Base-by-base conservation (phyloP, 2,797 vertebrate genomes). In the Prionace glauca region DNA sequence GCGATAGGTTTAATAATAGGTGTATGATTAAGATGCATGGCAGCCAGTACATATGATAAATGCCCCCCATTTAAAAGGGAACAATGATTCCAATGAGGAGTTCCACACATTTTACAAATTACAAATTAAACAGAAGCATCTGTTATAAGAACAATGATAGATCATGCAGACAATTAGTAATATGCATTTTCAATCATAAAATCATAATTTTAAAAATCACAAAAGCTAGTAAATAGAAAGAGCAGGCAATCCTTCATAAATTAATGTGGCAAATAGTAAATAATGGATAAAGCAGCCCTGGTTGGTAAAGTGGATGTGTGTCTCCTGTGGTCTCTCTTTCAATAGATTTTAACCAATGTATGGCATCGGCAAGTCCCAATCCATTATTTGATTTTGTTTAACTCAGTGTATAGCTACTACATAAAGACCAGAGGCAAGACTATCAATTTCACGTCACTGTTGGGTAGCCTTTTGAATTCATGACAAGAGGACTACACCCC, bases 1-100 rank as follows among this genome's bases (percentile, higher is more conserved):
- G 41, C 74, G 41, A 94, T 74, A 94, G 24, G 26, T 94, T 91
- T 65, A 91, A 91, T 65, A 91, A 91, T 62, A 91, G 93, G 26
- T 72, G 11, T 50, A 94, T 56, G 91, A 69, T 71, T 71, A 94
- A 94, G 67, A 72, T 94, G 69, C 41, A 94, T 50, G 41, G 32
- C 69, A 94, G 24, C 45, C 69, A 72, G 67, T 14, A 50, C 32
- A 69, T 50, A 94, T 94, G 41, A 74, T 32, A 94, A 94, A 94
- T 91, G 88, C 32, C 12, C 29, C 88, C 56, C 56, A 94, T 94
- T 50, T 94, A 72, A 74, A 67, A 94, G 22, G 22, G 45, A 94
- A 29, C 93, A 94, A 29, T 72, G 24, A 94, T 50, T 94, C 69
- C 50, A 4, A 56, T 50, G 14, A 94, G 65, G 22, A 94, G 36